Conservation (phyloP, 1,140 invertebrate genomes). For the Magallana angulata region DNA sequence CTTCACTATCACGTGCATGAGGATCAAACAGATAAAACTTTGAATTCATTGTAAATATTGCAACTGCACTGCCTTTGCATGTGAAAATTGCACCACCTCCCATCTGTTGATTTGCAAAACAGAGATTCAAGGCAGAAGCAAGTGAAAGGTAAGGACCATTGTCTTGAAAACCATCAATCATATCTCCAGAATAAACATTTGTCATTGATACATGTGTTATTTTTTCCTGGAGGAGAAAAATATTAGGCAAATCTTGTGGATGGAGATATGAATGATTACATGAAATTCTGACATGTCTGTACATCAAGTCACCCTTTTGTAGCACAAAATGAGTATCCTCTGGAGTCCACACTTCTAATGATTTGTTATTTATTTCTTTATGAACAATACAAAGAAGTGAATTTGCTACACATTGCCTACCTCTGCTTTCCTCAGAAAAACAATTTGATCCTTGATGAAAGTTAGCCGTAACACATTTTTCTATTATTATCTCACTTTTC, state of each 20-base stretch:
- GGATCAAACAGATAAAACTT: neutral
- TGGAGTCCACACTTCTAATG: neutral
- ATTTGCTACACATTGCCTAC: neutral
- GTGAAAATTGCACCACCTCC: neutral
- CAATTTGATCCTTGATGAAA: conserved; percentile 8
- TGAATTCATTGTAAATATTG: neutral
- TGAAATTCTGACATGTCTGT: neutral
- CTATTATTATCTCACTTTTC: neutral
- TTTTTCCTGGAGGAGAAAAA: neutral
- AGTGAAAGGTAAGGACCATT: neutral
- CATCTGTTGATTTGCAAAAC: neutral
- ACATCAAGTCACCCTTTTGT: neutral
- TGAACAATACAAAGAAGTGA: neutral
- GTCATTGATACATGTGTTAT: neutral
- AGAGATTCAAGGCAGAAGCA: conserved; percentile 2
- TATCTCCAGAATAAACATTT: neutral
- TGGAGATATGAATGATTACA: neutral
- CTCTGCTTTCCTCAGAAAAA: neutral
- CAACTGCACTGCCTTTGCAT: neutral
- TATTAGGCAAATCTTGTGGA: neutral
- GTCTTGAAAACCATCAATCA: neutral
- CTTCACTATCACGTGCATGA: neutral
- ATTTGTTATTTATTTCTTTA: neutral
- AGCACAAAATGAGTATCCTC: neutral
- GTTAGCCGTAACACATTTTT: neutral